Evolutionary conservation across 2,888 invertebrate genomes (phyloP).

Genomic region (Apamea sordens): DNA sequence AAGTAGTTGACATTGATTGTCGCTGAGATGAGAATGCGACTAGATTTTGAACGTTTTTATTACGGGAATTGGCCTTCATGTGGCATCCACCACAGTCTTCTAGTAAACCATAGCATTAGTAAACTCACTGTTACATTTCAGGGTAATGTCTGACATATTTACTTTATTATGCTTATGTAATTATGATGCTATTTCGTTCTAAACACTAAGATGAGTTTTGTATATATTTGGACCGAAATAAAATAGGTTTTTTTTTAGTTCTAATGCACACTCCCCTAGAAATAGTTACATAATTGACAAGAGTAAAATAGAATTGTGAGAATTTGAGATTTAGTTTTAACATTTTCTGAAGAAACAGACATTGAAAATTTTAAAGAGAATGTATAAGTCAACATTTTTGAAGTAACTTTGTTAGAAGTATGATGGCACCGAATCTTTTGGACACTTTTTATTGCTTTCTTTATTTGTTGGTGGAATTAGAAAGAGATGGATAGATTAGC

Average conservation of each 20-base stretch:
- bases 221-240: slow-evolving; percentile 31
- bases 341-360: not conserved
- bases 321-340: not conserved
- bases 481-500: not conserved
- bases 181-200: slow-evolving; percentile 20
- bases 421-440: slow-evolving; percentile 31
- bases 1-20: no score
- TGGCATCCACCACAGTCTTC: not conserved
- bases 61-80: no score
- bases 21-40: no score
- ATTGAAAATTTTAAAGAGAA: not conserved
- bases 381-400: not conserved
- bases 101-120: not conserved
- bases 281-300: slow-evolving; percentile 51
- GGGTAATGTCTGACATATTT: slow-evolving; percentile 10
- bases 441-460: no score
- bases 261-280: slow-evolving; percentile 26
- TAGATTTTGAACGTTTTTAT: no score
- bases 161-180: slow-evolving; percentile 18
- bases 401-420: not conserved
- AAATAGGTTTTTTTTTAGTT: slow-evolving; percentile 19
- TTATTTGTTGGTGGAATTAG: not conserved
- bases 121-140: slow-evolving; percentile 20
- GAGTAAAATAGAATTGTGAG: slow-evolving; percentile 24
- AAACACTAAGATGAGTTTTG: slow-evolving; percentile 23